Evolutionary conservation across 37 sponge, comb jelly and placozoan genomes (phyloP), one percentile per base, ranked within the genome.

Genomic region (Beroe forskalii): DNA sequence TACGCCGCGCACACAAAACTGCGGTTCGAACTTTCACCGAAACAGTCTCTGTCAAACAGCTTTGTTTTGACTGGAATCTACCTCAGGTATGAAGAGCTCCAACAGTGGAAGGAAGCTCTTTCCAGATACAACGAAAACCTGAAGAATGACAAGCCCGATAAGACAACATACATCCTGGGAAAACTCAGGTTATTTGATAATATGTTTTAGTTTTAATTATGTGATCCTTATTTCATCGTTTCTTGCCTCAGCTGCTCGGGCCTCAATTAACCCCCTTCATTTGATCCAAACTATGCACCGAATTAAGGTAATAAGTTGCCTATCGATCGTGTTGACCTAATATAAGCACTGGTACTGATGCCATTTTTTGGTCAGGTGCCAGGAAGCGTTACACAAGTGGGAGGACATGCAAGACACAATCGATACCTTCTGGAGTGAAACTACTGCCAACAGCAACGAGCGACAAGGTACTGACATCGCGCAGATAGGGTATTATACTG

Each of bases 11-110:
- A 32, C 93, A 94, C 69, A 95, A 96, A 91, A n/a, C n/a, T n/a
- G n/a, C n/a, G n/a, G n/a, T n/a, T n/a, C n/a, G n/a, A n/a, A n/a
- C n/a, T n/a, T n/a, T n/a, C n/a, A n/a, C n/a, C n/a, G n/a, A n/a
- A n/a, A n/a, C n/a, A n/a, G n/a, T n/a, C n/a, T n/a, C n/a, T n/a
- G n/a, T n/a, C n/a, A n/a, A n/a, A n/a, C n/a, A n/a, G n/a, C n/a
- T n/a, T n/a, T n/a, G n/a, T n/a, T n/a, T n/a, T n/a, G n/a, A n/a
- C n/a, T n/a, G n/a, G n/a, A n/a, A n/a, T n/a, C n/a, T n/a, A n/a
- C 14, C 80, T 93, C 91, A 96, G 98, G 98, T 97, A 97, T 60
- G 96, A 96, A 92, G 94, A 95, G 62, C 94, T 97, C 14, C 94
- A 95, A 25, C 93, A 96, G 66, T 97, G 98, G 98, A 94, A 96